These are phyloP conservation scores for Anthopleura xanthogrammica DNA, from an alignment of 92 coral and sea anemone species.

Conservation along the genomic window DNA sequence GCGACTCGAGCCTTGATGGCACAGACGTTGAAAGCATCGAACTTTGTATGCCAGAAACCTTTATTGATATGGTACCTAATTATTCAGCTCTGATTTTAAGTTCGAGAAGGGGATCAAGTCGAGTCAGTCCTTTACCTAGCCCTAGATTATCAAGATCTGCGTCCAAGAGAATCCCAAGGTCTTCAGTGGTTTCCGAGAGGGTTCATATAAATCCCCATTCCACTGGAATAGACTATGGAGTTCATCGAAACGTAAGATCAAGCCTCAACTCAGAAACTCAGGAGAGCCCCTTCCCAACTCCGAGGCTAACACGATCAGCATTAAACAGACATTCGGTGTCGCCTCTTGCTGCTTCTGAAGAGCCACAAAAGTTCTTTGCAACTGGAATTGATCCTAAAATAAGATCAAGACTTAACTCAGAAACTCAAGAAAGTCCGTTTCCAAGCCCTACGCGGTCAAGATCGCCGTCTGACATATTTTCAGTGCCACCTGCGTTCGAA, in stretches of 20 bases:
- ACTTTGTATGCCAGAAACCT: conserved; percentile 32
- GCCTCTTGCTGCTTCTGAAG: neutral
- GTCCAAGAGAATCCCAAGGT: conserved; percentile 7
- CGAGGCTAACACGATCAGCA: conserved; percentile 6
- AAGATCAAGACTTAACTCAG: conserved; percentile 25
- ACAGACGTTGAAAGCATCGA: conserved; percentile 29
- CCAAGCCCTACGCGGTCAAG: conserved; percentile 2
- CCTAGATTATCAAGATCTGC: conserved; percentile 32
- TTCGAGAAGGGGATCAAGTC: conserved; percentile 22
- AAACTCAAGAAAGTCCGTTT: conserved; percentile 12
- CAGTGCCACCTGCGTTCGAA: neutral
- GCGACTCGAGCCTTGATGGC: conserved; percentile 16
- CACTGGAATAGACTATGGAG: neutral
- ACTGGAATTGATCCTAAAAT: neutral
- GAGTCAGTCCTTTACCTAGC: conserved; percentile 28
- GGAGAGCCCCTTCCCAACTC: conserved; percentile 19
- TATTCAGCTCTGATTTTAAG: conserved; percentile 24
- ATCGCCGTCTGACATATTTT: neutral
- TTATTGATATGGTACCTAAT: conserved; percentile 34
- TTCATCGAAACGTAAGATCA: neutral
- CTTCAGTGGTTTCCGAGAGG: neutral
- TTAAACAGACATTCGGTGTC: neutral
- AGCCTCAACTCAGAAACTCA: conserved; percentile 20
- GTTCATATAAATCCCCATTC: neutral
- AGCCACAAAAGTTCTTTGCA: neutral